These are phyloP conservation scores for Gibbula magus DNA, from an alignment of 2,888 invertebrate species.

Conservation along the genomic window DNA sequence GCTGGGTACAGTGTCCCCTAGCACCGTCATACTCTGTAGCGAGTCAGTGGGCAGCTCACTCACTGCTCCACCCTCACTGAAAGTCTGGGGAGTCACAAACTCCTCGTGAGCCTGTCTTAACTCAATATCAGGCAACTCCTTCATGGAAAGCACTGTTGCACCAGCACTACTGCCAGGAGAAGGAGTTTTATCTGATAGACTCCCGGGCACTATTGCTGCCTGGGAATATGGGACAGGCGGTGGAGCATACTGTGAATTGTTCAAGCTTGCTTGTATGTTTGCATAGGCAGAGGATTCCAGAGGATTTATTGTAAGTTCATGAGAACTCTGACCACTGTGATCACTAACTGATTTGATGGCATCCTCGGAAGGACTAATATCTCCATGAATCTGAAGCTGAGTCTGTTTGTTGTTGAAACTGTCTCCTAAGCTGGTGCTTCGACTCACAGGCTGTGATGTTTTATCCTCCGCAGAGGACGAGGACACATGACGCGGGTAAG, in stretches of 20 bases:
- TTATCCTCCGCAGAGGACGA: constrained; percentile 27
- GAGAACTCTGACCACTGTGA: background rate
- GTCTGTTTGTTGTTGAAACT: constrained; percentile 60
- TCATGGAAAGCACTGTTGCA: background rate
- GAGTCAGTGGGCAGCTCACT: constrained; percentile 32
- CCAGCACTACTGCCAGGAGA: background rate
- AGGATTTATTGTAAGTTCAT: background rate
- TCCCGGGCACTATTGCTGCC: background rate
- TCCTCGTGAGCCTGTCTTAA: constrained; percentile 49
- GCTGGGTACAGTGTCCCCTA: background rate
- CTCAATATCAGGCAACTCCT: background rate
- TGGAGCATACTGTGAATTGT: constrained; percentile 16
- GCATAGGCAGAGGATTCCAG: constrained; percentile 18
- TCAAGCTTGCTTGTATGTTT: constrained; percentile 22
- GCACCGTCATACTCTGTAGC: constrained; percentile 20
- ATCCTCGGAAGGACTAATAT: constrained; percentile 12
- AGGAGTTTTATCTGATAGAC: constrained; percentile 15
- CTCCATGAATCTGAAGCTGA: constrained; percentile 49
- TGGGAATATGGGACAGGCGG: background rate
- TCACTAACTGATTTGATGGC: background rate
- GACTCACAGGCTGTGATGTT: constrained; percentile 48
- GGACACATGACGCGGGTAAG: constrained; percentile 31
- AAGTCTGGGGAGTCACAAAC: constrained; percentile 48
- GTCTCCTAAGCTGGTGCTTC: constrained; percentile 59
- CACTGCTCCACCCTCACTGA: constrained; percentile 45